A percentile compares a stretch with the other conserved stretches of the same genome.
Evolutionary conservation across 1,140 invertebrate genomes (phyloP).

Genomic region (Oryctes rhinoceros): DNA sequence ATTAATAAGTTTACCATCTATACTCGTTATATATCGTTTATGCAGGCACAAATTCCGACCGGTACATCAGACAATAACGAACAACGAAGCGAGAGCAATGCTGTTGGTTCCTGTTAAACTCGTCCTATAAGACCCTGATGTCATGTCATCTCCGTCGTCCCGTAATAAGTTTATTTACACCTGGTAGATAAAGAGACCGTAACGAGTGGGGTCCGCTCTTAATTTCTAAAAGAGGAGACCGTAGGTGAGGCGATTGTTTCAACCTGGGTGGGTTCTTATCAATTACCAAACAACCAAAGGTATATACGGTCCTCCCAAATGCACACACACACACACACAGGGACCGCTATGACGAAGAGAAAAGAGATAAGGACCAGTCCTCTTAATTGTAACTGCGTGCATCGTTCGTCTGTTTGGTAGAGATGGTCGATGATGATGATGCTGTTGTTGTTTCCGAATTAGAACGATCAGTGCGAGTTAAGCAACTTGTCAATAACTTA

Average conservation of each 20-base stretch:
- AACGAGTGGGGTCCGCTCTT: constrained; percentile 2
- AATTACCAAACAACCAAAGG: constrained; percentile 29
- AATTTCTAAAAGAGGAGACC: not conserved
- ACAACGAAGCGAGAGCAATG: too few species aligned
- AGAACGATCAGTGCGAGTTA: constrained; percentile 19
- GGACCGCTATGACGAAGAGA: not conserved
- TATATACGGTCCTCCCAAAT: not conserved
- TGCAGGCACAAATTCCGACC: too few species aligned
- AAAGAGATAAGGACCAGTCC: constrained; percentile 5
- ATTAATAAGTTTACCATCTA: too few species aligned
- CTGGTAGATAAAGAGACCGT: not conserved
- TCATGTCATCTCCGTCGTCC: constrained; percentile 6
- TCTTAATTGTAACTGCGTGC: not conserved
- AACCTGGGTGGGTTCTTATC: constrained; percentile 39
- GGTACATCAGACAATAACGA: too few species aligned
- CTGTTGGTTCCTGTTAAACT: not conserved
- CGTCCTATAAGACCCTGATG: not conserved
- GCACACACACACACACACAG: not conserved
- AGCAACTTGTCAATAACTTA: constrained; percentile 40
- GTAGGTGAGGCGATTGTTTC: constrained; percentile 14
- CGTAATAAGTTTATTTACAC: constrained; percentile 11
- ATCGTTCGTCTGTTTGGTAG: not conserved
- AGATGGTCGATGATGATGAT: too few species aligned
- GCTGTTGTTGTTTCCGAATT: not conserved
- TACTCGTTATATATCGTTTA: too few species aligned